Base-by-base conservation (phyloP, 2,797 vertebrate species). In the Echeneis naucrates region DNA sequence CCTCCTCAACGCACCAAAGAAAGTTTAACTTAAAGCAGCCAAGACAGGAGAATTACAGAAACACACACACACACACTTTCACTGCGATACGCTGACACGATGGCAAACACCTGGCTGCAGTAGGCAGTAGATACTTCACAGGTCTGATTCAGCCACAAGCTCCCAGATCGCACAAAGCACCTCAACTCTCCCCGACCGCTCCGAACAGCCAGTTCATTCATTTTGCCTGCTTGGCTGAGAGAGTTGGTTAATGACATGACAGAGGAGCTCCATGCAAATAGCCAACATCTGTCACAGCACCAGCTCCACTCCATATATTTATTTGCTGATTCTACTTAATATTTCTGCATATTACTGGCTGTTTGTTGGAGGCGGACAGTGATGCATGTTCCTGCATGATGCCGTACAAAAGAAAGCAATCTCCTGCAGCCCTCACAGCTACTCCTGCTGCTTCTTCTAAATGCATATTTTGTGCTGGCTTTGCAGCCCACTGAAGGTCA, bases 381-480 rank as follows among this genome's bases (percentile, higher is more conserved):
- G 94, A 95, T 95, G 92, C 94, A 95, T 95, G 93, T 92, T 90
- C 84, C 82, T 65, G 82, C 85, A 87, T 87, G 89, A 89, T 75
- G 77, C 75, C 26, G 77, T 90, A 93, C 94, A 94, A 94, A 94
- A 90, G 91, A 94, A 93, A 93, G 90, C 92, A 93, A 94, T 94
- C 93, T 93, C 80, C 83, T 56, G 67, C 83, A 82, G 79, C 75
- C 85, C 82, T 85, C 84, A 87, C 86, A 88, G 90, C 87, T 83
- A 78, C 90, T 88, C 85, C 88, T 75, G 88, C 88, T 82, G 87
- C 90, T 93, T 90, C 86, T 87, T 93, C 92, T 94, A 93, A 94
- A 94, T 94, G 92, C 92, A 92, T 93, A 94, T 95, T 95, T 94
- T 94, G 91, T 94, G 94, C 93, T 94, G 93, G 92, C 94, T 94